Base-by-base conservation (phyloP, 2,888 invertebrate genomes). In the Iphiclides podalirius region DNA sequence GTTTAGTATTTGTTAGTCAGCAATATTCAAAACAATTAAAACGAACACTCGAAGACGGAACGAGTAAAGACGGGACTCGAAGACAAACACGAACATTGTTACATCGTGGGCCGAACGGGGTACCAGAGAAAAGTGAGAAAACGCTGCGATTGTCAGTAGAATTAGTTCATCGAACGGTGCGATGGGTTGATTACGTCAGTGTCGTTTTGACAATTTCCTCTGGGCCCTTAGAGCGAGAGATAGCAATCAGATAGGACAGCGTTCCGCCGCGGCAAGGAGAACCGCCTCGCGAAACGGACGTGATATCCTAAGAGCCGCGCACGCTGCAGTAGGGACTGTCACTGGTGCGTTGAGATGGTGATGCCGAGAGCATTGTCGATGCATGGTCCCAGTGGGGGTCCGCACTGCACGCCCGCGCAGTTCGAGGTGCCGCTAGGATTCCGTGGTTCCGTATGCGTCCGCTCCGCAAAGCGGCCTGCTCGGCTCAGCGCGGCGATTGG, bases 1-100 rank as follows among this genome's bases (percentile, higher is more conserved):
- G 62, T 82, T 88, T 87, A 87, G 85, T 86, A 70, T 61, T 73
- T 79, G 87, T 88, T 88, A 88, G 87, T 88, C 86, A 86, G 80
- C 71, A 70, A 75, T 70, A 79, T 81, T 82, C 72, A 84, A 84
- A 86, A 77, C 60, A 12, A 39, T 38, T 47, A 39, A 56, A 38
- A 54, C 61, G 66, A 60, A 51, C 46, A 60, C 54, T 46, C 8
- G n/a, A n/a, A 36, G 16, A 62, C 60, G 72, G 66, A 60, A 66
- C 65, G 47, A 66, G 52, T 64, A 35, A 62, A 60, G 53, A 60
- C 36, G 54, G n/a, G n/a, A n/a, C n/a, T n/a, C n/a, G n/a, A 61
- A 55, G 52, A 61, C 55, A 61, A 60, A 52, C 57, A 52, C 53
- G 54, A 54, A 61, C 58, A 54, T 60, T 14, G 45, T 57, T 40